A percentile compares a stretch with the other conserved stretches of the same genome.
These are phyloP conservation scores for Xiphorhynchus erythropygius DNA, from an alignment of 2,797 vertebrate species.

Conservation along the genomic window DNA sequence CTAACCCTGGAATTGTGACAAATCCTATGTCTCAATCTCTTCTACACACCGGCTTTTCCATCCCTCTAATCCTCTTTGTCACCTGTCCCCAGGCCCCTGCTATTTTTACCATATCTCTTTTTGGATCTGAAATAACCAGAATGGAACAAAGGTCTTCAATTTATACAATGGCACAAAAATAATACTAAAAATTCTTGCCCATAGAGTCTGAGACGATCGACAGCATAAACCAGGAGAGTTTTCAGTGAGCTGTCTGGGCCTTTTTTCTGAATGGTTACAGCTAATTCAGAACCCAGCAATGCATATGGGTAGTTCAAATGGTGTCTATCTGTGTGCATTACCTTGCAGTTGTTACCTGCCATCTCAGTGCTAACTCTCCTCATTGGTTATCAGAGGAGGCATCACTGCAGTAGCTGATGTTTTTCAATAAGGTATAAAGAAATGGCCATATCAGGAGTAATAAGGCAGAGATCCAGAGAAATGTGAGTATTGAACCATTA, in stretches of 20 bases:
- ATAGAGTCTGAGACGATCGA: not conserved
- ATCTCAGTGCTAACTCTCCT: not conserved
- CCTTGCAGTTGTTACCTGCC: not conserved
- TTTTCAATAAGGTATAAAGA: not conserved
- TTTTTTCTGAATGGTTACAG: not conserved
- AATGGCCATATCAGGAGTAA: not conserved
- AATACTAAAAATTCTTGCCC: not conserved
- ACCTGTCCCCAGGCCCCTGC: constrained; percentile 28
- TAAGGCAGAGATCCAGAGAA: not conserved
- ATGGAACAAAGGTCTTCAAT: constrained; percentile 8
- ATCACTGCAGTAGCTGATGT: not conserved
- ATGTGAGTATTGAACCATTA: not conserved
- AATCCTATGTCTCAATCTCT: constrained; percentile 28
- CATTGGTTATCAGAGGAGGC: not conserved
- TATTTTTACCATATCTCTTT: constrained; percentile 19
- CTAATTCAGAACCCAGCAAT: not conserved
- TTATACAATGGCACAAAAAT: not conserved
- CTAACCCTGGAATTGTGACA: constrained; percentile 48
- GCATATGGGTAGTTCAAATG: not conserved
- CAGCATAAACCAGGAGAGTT: not conserved
- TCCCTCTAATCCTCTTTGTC: constrained; percentile 48
- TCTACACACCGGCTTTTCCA: constrained; percentile 7
- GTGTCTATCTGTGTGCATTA: not conserved
- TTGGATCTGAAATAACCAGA: constrained; percentile 3
- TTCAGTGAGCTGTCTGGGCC: not conserved